Percentiles rank a stretch among this genome's conserved stretches.
Conservation (phyloP, 2,888 invertebrate genomes). For the Linyphia triangularis region DNA sequence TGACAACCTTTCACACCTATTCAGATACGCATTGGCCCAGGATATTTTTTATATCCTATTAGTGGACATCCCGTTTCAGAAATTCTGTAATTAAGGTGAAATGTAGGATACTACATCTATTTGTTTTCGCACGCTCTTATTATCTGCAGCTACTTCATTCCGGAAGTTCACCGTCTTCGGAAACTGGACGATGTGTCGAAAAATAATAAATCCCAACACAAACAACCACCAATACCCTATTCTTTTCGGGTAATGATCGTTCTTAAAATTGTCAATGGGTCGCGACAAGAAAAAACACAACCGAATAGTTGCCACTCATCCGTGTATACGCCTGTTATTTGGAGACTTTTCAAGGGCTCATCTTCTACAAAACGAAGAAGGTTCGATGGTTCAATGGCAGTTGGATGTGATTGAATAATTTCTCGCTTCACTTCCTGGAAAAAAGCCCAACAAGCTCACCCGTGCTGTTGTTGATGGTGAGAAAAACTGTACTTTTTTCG, state of each 20-base stretch:
- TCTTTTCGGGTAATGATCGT: neutral
- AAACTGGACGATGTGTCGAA: neutral
- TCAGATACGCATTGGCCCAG: too few species aligned
- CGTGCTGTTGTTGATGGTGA: neutral
- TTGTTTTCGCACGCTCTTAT: neutral
- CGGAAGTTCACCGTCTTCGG: neutral
- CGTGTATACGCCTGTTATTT: conserved; percentile 19
- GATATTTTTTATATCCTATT: too few species aligned
- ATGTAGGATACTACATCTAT: neutral
- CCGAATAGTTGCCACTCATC: conserved; percentile 24
- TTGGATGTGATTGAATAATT: conserved; percentile 24
- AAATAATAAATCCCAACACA: neutral
- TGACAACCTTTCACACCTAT: too few species aligned
- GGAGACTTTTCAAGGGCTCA: conserved; percentile 2
- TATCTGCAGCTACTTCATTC: conserved; percentile 3
- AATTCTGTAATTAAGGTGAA: too few species aligned
- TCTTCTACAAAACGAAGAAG: neutral
- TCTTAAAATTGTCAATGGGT: neutral
- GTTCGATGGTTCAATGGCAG: neutral
- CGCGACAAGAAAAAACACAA: neutral
- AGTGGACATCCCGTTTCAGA: too few species aligned
- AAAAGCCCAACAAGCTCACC: neutral
- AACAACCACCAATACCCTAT: neutral
- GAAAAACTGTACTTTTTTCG: conserved; percentile 13
- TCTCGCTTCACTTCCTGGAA: conserved; percentile 46